Base-by-base conservation (phyloP, 2,888 invertebrate genomes). In the Stenurella melanura region DNA sequence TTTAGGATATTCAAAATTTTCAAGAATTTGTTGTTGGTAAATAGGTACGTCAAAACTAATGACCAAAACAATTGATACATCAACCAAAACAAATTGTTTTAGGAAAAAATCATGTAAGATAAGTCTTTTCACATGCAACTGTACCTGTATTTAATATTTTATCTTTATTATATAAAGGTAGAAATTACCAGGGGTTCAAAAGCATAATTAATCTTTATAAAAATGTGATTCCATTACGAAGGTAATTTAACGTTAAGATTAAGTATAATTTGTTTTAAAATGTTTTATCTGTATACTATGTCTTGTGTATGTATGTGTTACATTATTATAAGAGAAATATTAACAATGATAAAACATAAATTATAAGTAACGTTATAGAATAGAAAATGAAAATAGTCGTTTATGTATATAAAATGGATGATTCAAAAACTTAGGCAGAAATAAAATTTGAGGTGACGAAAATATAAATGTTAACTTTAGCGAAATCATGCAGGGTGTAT, bases 341-440 rank as follows among this genome's bases (percentile, higher is more conserved):
- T 82, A 74, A 81, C 78, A 79, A 74, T 78, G 79, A 79, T 79
- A 81, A 78, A 78, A 82, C 78, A 64, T 83, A 81, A 70, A 75
- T 81, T 79, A 78, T 85, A 86, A 84, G 83, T 85, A 84, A 84
- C 84, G 86, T 86, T 86, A 85, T 83, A 86, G 82, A 83, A 81
- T 81, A 83, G 83, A 81, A 81, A 79, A 83, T 80, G 79, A 83
- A 12, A 17, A 60, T 58, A 70, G 58, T 67, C 21, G 1, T 81
- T 80, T 84, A 82, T 83, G 77, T 81, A 80, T 81, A 75, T 78
- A 75, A 66, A 66, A 42, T 15, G 42, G 17, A 38, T 18, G 5
- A 42, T n/a, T 60, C n/a, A 18, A 58, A 58, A 70, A 34, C 19
- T 19, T 38, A 70, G 12, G 18, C 38, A 58, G 70, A 58, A 60